phyloP scores from a whole-genome alignment of 35 echinoderm and acorn worm genomes.

The Apostichopus californicus region DNA sequence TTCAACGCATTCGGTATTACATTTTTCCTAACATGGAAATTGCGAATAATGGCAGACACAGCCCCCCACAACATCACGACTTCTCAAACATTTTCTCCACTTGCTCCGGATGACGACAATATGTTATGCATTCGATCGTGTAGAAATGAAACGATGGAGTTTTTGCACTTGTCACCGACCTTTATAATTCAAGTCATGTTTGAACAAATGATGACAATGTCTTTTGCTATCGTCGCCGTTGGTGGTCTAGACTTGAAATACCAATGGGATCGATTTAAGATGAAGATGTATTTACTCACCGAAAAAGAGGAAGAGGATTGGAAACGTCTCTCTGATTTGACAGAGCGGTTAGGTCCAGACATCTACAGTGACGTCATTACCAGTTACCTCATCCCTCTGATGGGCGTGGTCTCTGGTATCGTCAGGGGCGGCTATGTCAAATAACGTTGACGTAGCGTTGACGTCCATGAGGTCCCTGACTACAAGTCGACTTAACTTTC shows the following conservation, averaged over 20 bases:
- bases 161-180: no score
- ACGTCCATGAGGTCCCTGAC: not conserved
- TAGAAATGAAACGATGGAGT: not conserved
- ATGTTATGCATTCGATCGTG: not conserved
- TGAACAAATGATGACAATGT: not conserved
- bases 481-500: not conserved
- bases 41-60: not conserved
- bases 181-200: not conserved
- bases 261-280: slow-evolving; percentile 12
- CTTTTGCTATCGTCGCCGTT: not conserved
- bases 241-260: slow-evolving; percentile 28
- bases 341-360: not conserved
- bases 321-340: not conserved
- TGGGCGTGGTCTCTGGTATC: not conserved
- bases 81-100: not conserved
- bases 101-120: not conserved
- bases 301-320: not conserved
- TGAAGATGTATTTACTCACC: not conserved
- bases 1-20: not conserved
- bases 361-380: not conserved
- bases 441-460: not conserved
- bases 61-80: not conserved
- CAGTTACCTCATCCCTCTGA: not conserved
- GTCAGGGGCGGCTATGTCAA: not conserved
- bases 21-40: not conserved